These are phyloP conservation scores for Brassicogethes aeneus DNA, from an alignment of 2,888 invertebrate species.

Conservation along the genomic window DNA sequence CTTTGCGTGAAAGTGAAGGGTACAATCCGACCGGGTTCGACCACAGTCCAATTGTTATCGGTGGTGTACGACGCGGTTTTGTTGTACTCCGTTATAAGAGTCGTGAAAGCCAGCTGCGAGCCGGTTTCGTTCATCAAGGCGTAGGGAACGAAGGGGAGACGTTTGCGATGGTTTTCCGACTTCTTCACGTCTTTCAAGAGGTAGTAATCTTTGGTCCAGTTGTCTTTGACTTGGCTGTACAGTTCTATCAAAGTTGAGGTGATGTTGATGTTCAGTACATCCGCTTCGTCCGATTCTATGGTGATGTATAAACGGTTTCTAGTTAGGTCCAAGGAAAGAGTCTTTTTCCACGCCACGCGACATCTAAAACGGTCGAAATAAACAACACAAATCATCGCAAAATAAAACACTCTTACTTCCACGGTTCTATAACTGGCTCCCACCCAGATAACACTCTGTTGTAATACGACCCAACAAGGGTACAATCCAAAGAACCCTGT, in stretches of 20 bases:
- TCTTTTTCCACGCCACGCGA: slow-evolving; percentile 60
- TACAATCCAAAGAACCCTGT: slow-evolving; percentile 48
- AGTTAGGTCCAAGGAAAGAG: slow-evolving; percentile 46
- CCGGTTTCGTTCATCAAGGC: slow-evolving; percentile 90
- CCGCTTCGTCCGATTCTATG: slow-evolving; percentile 56
- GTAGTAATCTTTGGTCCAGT: slow-evolving; percentile 81
- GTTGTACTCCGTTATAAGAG: slow-evolving; percentile 64
- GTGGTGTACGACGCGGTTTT: slow-evolving; percentile 31
- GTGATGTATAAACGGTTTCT: slow-evolving; percentile 54
- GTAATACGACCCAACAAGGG: slow-evolving; percentile 81
- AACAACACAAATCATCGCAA: no score
- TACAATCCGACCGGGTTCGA: slow-evolving; percentile 64
- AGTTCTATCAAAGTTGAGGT: slow-evolving; percentile 83
- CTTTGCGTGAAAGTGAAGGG: slow-evolving; percentile 80
- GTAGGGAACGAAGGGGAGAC: slow-evolving; percentile 92
- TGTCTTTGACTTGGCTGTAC: slow-evolving; percentile 68
- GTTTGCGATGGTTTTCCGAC: slow-evolving; percentile 42
- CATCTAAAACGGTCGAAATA: no score
- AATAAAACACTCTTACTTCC: slow-evolving; percentile 63
- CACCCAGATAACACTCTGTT: slow-evolving; percentile 92
- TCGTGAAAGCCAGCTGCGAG: slow-evolving; percentile 75
- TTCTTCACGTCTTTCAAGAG: slow-evolving; percentile 16
- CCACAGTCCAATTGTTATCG: slow-evolving; percentile 59
- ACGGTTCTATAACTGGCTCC: slow-evolving; percentile 94
- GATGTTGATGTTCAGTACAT: slow-evolving; percentile 76